Evolutionary conservation across 2,888 invertebrate species (phyloP), one percentile per base, ranked within the genome.

Genomic region (Harmothoe impar): DNA sequence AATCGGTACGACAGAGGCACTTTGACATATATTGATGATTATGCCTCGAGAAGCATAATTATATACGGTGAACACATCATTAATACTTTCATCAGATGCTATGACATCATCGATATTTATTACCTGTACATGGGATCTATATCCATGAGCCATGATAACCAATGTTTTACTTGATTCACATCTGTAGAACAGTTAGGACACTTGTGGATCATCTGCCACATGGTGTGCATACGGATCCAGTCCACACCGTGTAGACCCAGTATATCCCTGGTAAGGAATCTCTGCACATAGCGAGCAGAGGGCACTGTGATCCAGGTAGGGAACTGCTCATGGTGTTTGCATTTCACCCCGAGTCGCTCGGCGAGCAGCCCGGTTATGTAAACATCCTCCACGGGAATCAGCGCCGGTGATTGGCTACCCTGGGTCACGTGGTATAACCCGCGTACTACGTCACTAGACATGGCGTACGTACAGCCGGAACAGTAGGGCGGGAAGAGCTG

Each of bases 311-410:
- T 81, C 90, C 90, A 90, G 15, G 51, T 90, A 7, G 90, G 90
- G 77, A 90, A 90, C 43, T 84, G 51, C 20, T 84, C 78, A 35
- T 90, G 77, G 23, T 90, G 90, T 31, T 29, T n/a, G 62, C 90
- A 90, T 20, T 33, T 51, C 12, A 90, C 33, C n/a, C 90, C 78
- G 5, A 81, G 15, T 33, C 81, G 43, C 20, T 84, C 78, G 0
- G 90, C 78, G 15, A 90, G n/a, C 25, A 90, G n/a, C 12, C 90
- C 90, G n/a, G 90, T 90, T 12, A 90, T 56, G 52, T 81, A 90
- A 0, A 90, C 90, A 35, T 90, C 90, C 84, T 90, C 90, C 54
- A 90, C 90, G 0, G 90, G 90, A 12, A 90, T 52, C 52, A 90
- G 29, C 10, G 29, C 31, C n/a, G 52, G 89, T 68, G 62, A 52